Conservation (phyloP, 64 coral and sea anemone species). For the Actinia tenebrosa region DNA sequence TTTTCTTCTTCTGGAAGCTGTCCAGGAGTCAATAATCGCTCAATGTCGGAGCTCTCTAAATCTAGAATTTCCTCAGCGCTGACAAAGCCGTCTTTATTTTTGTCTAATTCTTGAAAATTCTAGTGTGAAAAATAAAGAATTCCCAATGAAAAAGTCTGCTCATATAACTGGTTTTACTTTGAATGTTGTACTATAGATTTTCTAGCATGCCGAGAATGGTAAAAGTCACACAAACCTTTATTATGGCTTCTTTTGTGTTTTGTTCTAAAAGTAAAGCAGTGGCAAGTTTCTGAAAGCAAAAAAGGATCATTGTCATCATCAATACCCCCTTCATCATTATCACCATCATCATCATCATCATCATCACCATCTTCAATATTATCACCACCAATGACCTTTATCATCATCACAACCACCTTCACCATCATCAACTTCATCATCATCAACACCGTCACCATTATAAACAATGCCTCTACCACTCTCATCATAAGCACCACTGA, state of each 20-base stretch:
- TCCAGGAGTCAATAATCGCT: neutral
- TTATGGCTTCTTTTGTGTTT: neutral
- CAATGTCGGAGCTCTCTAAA: conserved; percentile 13
- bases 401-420: no score
- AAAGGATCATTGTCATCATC: neutral
- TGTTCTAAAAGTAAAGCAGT: neutral
- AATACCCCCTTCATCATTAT: no score
- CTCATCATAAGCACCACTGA: no score
- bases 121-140: neutral
- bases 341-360: no score
- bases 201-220: neutral
- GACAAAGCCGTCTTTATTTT: conserved; percentile 39
- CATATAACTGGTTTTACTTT: no score
- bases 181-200: no score
- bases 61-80: conserved; percentile 29
- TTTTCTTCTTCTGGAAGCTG: neutral
- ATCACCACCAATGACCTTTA: no score
- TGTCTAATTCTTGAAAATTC: conserved; percentile 56
- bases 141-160: no score
- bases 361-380: neutral
- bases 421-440: no score
- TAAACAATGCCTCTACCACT: no score
- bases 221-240: neutral
- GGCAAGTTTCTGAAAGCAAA: neutral
- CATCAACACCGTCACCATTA: no score